A percentile compares a stretch with the other conserved stretches of the same genome.
phyloP scores from a whole-genome alignment of 2,888 invertebrate species.

The Pheosia gnoma region DNA sequence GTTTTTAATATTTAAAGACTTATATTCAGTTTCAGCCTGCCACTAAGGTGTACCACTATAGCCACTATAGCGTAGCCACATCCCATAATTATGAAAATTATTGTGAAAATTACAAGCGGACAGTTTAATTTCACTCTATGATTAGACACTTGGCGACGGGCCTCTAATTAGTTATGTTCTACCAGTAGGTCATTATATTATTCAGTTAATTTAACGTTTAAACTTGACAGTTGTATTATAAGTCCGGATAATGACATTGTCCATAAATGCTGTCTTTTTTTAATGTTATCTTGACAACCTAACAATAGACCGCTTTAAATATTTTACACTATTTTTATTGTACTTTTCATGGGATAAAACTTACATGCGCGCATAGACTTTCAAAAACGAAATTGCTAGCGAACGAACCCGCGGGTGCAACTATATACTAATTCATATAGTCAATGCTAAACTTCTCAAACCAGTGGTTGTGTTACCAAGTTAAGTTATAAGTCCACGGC shows the following conservation, averaged over 20 bases:
- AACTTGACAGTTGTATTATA: too few relatives aligned
- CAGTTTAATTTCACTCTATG: neutral
- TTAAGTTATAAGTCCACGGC: neutral
- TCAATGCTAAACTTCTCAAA: neutral
- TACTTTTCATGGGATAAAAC: too few relatives aligned
- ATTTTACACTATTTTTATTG: too few relatives aligned
- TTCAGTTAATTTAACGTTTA: neutral
- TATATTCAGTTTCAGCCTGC: neutral
- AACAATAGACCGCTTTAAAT: too few relatives aligned
- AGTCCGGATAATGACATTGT: too few relatives aligned
- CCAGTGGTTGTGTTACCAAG: neutral
- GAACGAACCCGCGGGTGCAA: neutral
- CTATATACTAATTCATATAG: neutral
- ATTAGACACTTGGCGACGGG: neutral
- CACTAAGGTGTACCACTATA: neutral
- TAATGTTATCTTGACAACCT: too few relatives aligned
- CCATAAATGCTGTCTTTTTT: too few relatives aligned
- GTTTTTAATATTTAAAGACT: too few relatives aligned
- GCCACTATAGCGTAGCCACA: too few relatives aligned
- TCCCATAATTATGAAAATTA: neutral
- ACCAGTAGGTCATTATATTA: neutral
- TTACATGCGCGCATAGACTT: too few relatives aligned
- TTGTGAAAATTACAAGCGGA: neutral
- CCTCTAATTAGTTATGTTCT: neutral
- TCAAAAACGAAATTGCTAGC: too few relatives aligned